Evolutionary conservation across 1,140 invertebrate genomes (phyloP).

Genomic region (Lucilia sericata): DNA sequence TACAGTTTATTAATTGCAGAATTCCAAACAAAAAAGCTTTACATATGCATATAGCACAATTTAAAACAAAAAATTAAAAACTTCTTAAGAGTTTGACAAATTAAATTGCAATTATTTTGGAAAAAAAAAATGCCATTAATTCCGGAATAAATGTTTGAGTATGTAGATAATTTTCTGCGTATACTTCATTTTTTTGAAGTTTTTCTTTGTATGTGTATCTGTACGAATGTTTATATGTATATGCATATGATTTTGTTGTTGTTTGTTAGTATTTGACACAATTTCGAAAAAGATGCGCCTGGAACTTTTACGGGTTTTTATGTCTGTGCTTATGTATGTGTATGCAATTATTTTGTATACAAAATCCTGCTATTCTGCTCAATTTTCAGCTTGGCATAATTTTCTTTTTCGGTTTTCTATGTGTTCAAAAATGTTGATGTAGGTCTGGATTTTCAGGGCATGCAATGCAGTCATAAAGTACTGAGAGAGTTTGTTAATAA

Average conservation of each 20-base stretch:
- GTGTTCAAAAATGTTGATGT: slow-evolving; percentile 57
- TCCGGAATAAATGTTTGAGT: neutral
- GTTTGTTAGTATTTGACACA: slow-evolving; percentile 36
- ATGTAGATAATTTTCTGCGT: neutral
- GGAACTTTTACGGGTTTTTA: slow-evolving; percentile 41
- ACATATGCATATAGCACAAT: neutral
- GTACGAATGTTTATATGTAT: neutral
- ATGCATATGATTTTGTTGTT: neutral
- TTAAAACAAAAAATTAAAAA: neutral
- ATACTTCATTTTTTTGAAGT: neutral
- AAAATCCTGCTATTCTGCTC: slow-evolving; percentile 40
- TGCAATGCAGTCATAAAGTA: slow-evolving; percentile 49
- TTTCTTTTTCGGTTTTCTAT: slow-evolving; percentile 45
- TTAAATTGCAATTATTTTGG: neutral
- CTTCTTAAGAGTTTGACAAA: neutral
- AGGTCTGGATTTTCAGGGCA: slow-evolving; percentile 67
- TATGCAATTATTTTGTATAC: slow-evolving; percentile 5
- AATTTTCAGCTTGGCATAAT: slow-evolving; percentile 49
- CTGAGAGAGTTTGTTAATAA: neutral
- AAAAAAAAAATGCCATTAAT: neutral
- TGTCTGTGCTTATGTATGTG: slow-evolving; percentile 31
- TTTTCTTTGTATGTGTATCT: neutral
- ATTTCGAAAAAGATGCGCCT: slow-evolving; percentile 39
- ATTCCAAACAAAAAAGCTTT: neutral
- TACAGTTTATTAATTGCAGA: slow-evolving; percentile 25